Evolutionary conservation across 2,113 vertebrate genomes (phyloP).

Genomic region (Pyrgilauda ruficollis): DNA sequence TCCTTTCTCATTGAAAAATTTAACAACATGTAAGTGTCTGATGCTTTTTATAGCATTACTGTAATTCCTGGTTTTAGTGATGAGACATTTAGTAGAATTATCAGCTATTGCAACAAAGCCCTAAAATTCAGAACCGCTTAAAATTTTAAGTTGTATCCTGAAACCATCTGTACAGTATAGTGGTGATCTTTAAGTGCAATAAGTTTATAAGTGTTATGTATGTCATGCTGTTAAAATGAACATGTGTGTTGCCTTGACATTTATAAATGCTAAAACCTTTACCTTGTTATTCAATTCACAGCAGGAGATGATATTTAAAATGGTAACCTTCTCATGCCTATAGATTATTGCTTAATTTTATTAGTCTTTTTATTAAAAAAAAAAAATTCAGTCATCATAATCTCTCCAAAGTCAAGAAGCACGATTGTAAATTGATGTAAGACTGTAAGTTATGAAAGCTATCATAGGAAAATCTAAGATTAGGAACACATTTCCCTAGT

Average conservation of each 20-base stretch:
- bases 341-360: slow-evolving; percentile 30
- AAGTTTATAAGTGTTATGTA: neutral
- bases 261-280: slow-evolving; percentile 52
- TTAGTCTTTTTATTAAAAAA: slow-evolving; percentile 22
- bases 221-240: slow-evolving; percentile 23
- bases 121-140: neutral
- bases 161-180: neutral
- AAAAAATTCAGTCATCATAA: neutral
- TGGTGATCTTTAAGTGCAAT: neutral
- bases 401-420: neutral
- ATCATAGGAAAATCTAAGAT: neutral
- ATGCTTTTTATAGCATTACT: neutral
- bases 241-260: slow-evolving; percentile 4
- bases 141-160: neutral
- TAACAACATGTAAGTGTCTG: neutral
- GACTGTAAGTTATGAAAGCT: neutral
- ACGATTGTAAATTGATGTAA: neutral
- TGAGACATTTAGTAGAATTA: neutral
- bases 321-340: neutral
- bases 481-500: neutral
- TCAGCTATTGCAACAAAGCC: neutral
- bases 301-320: slow-evolving; percentile 25
- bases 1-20: neutral
- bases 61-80: neutral
- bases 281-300: slow-evolving; percentile 16